phyloP scores from a whole-genome alignment of 2,113 vertebrate species.

The Microtus richardsoni region DNA sequence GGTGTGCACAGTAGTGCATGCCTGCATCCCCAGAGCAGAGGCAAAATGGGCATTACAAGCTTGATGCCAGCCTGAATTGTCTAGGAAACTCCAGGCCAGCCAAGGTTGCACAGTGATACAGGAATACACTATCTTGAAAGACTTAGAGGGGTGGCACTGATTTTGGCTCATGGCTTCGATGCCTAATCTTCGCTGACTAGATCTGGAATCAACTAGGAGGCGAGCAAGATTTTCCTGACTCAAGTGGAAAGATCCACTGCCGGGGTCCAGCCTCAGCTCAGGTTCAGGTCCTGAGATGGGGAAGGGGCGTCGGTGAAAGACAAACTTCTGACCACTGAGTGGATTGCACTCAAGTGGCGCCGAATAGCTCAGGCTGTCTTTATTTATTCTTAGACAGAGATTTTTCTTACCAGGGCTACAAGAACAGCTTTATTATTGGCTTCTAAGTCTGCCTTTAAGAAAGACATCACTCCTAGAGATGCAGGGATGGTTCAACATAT shows the following conservation, averaged over 20 bases:
- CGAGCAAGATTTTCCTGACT: background rate
- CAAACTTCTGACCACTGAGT: too few relatives aligned
- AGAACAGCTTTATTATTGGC: too few relatives aligned
- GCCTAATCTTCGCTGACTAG: background rate
- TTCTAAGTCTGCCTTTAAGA: too few relatives aligned
- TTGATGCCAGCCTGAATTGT: background rate
- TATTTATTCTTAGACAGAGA: too few relatives aligned
- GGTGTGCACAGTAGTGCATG: background rate
- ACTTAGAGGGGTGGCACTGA: background rate
- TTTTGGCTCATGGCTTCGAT: background rate
- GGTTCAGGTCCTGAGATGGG: too few relatives aligned
- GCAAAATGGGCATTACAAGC: background rate
- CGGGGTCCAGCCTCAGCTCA: too few relatives aligned
- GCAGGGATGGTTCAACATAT: too few relatives aligned
- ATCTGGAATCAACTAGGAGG: background rate
- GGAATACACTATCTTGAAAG: background rate
- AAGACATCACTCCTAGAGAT: too few relatives aligned
- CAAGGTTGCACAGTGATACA: background rate
- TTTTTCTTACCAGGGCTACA: too few relatives aligned
- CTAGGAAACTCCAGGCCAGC: background rate
- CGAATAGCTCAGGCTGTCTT: too few relatives aligned
- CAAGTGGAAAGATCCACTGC: background rate
- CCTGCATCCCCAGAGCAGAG: background rate
- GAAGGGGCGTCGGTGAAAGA: too few relatives aligned
- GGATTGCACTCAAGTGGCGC: too few relatives aligned